Conservation (phyloP, 1,140 invertebrate genomes). For the Adelges cooleyi region DNA sequence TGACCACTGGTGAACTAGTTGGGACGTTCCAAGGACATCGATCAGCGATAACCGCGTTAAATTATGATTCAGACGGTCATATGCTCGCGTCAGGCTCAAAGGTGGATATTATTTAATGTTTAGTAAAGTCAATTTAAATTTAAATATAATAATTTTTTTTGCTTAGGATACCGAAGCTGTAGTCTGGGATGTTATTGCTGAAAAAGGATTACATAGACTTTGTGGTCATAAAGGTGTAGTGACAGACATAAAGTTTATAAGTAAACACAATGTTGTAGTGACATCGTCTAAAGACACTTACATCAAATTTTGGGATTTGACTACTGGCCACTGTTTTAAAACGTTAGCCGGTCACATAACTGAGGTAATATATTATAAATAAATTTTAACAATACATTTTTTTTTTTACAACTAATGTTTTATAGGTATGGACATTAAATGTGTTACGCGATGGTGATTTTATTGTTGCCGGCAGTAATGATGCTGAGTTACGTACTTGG, state of each 20-base stretch:
- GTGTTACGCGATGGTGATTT: conserved; percentile 65
- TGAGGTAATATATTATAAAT: conserved; percentile 43
- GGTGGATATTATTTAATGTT: conserved; percentile 41
- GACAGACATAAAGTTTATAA: conserved; percentile 77
- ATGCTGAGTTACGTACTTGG: conserved; percentile 76
- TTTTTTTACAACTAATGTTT: conserved; percentile 24
- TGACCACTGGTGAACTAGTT: conserved; percentile 52
- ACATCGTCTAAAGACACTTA: conserved; percentile 88
- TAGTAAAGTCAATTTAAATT: background rate
- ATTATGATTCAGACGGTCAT: conserved; percentile 68
- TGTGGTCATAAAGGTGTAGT: conserved; percentile 85
- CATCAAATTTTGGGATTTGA: conserved; percentile 95
- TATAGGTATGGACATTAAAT: conserved; percentile 73
- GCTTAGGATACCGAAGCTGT: conserved; percentile 83
- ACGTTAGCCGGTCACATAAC: conserved; percentile 72
- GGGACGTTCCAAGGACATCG: conserved; percentile 82
- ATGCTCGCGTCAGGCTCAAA: conserved; percentile 75
- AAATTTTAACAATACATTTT: background rate
- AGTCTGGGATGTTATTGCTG: conserved; percentile 87
- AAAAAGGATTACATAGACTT: conserved; percentile 75
- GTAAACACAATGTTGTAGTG: conserved; percentile 60
- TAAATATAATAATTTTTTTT: background rate
- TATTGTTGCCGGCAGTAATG: conserved; percentile 74
- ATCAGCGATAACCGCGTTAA: conserved; percentile 67
- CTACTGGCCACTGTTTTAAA: conserved; percentile 89